Evolutionary conservation across 2,888 invertebrate genomes (phyloP).

Genomic region (Temnothorax ravouxi): DNA sequence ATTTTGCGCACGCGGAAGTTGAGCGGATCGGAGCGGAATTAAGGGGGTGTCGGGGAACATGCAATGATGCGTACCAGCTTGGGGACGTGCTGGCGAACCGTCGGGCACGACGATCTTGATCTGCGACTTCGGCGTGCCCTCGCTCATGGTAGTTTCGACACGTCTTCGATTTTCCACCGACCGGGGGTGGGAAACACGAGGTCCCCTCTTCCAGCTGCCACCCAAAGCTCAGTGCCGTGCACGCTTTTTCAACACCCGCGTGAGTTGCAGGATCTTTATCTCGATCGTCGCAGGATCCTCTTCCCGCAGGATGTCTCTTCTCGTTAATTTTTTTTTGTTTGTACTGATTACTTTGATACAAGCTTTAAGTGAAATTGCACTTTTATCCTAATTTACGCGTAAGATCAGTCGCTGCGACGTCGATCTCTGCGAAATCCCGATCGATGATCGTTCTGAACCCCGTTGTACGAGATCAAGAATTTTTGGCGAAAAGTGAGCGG

Average conservation of each 20-base stretch:
- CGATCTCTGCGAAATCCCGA: conserved; percentile 1
- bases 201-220: conserved; percentile 58
- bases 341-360: not conserved
- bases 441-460: not conserved
- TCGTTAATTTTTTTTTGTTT: not conserved
- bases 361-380: not conserved
- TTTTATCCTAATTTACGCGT: not conserved
- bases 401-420: not conserved
- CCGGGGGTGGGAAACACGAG: conserved; percentile 47
- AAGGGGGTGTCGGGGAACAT: not conserved
- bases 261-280: not conserved
- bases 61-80: conserved; percentile 79
- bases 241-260: conserved; percentile 33
- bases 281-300: conserved; percentile 30
- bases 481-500: not conserved
- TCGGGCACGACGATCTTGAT: conserved; percentile 74
- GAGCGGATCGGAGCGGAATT: not conserved
- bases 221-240: conserved; percentile 51
- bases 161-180: conserved; percentile 66
- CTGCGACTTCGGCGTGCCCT: conserved; percentile 79
- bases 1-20: not conserved
- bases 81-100: conserved; percentile 78
- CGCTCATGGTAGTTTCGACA: conserved; percentile 79
- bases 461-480: not conserved
- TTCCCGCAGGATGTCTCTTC: not conserved